phyloP scores from a whole-genome alignment of 2,888 invertebrate species.

The Aphodius sticticus region DNA sequence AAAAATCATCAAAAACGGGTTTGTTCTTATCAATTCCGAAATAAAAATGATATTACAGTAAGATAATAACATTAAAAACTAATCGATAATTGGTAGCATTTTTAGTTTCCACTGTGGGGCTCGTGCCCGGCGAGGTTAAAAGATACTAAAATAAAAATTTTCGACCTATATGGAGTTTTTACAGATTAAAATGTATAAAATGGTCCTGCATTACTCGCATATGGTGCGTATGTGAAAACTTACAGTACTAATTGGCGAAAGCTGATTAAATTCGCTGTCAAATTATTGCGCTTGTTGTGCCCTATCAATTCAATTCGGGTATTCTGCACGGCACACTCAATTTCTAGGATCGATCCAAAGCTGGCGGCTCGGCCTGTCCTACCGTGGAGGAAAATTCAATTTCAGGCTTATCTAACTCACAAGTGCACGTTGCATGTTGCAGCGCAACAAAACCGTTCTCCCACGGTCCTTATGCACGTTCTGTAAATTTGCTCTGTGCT shows the following conservation, averaged over 20 bases:
- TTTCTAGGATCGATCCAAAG: background rate
- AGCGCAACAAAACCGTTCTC: background rate
- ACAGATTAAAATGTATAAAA: too few relatives aligned
- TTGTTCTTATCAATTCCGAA: too few relatives aligned
- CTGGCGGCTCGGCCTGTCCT: background rate
- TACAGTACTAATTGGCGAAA: background rate
- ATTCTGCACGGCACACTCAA: background rate
- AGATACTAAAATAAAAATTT: too few relatives aligned
- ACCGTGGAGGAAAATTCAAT: background rate
- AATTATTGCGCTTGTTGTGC: background rate
- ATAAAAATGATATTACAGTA: too few relatives aligned
- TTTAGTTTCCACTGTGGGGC: too few relatives aligned
- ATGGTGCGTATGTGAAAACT: background rate
- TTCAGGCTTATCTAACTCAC: background rate
- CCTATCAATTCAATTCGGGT: background rate
- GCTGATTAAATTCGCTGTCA: background rate
- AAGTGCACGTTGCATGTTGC: background rate
- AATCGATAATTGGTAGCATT: too few relatives aligned
- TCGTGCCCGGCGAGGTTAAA: too few relatives aligned
- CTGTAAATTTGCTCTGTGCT: background rate
- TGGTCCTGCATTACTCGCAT: too few relatives aligned
- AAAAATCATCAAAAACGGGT: too few relatives aligned
- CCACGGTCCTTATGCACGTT: background rate
- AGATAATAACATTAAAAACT: too few relatives aligned
- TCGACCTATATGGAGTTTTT: too few relatives aligned